Evolutionary conservation across 2,113 vertebrate genomes (phyloP).

Genomic region (Suncus etruscus): DNA sequence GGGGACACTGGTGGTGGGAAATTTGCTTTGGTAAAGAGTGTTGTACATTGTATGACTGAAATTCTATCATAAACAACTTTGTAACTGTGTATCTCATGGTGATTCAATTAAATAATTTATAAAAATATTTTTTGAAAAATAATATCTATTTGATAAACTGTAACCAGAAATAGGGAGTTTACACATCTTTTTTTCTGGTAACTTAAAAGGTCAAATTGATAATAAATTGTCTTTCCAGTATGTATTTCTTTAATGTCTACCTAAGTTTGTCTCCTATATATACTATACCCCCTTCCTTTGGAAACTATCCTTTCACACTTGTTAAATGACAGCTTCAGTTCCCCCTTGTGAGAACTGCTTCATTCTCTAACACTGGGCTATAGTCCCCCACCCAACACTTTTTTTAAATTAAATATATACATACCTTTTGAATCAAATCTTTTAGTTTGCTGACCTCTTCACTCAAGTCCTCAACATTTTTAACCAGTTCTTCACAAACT

Average conservation of each 20-base stretch:
- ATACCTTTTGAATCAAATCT: slow-evolving; percentile 91
- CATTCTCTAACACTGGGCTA: neutral
- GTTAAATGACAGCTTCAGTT: neutral
- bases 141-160: slow-evolving; percentile 16
- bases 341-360: slow-evolving; percentile 22
- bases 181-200: no score
- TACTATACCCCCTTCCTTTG: neutral
- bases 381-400: neutral
- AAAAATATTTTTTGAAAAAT: neutral
- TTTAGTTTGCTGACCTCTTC: slow-evolving; percentile 91
- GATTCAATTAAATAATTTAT: no score
- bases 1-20: no score
- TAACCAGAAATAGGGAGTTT: neutral
- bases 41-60: no score
- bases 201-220: slow-evolving; percentile 37
- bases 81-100: no score
- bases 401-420: slow-evolving; percentile 83
- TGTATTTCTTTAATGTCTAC: slow-evolving; percentile 18
- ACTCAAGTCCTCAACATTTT: slow-evolving; percentile 88
- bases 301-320: slow-evolving; percentile 32
- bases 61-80: no score
- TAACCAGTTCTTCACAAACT: slow-evolving; percentile 90
- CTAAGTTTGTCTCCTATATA: neutral
- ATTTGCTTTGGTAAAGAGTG: no score
- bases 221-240: neutral